Base-by-base conservation (phyloP, 2,797 vertebrate genomes). In the Thalassophryne amazonica region DNA sequence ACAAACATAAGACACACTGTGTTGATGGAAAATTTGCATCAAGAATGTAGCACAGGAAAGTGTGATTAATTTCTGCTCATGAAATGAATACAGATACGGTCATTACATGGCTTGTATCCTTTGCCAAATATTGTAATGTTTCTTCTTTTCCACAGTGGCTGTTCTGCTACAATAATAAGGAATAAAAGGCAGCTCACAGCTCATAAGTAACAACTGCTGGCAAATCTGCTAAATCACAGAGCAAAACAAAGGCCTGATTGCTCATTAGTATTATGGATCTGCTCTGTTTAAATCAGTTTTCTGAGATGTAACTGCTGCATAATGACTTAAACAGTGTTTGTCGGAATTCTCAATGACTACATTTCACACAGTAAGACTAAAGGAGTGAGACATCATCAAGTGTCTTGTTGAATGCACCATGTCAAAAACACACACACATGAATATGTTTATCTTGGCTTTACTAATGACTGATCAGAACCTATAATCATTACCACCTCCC, bases 21-120 rank as follows among this genome's bases (percentile, higher is more conserved):
- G 76, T 60, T 66, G 75, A 73, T 34, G 24, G 56, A 5, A 52
- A 80, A 90, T 91, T 90, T 84, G 86, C 89, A 90, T 86, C 57
- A 60, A 57, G 69, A 73, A 86, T 58, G 84, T 83, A 81, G 61
- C 73, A 57, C 75, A 72, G 69, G 71, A 80, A 78, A 68, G 69
- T 69, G 46, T 75, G 78, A 86, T 90, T 89, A 88, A 88, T 86
- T 87, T 86, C 65, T 71, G 76, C 74, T 82, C 73, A 77, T 78
- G 77, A 80, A 82, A 83, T 82, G 90, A 91, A 92, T 92, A 91
- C 83, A 86, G 86, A 91, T 89, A 86, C 80, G 80, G 86, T 88
- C 84, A 92, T 92, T 92, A 91, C 70, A 75, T 38, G 62, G 58
- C 80, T 58, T 67, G 73, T 75, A 73, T 86, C 78, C 72, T 73